Base-by-base conservation (phyloP, 1,140 invertebrate species). In the Microplitis mediator region DNA sequence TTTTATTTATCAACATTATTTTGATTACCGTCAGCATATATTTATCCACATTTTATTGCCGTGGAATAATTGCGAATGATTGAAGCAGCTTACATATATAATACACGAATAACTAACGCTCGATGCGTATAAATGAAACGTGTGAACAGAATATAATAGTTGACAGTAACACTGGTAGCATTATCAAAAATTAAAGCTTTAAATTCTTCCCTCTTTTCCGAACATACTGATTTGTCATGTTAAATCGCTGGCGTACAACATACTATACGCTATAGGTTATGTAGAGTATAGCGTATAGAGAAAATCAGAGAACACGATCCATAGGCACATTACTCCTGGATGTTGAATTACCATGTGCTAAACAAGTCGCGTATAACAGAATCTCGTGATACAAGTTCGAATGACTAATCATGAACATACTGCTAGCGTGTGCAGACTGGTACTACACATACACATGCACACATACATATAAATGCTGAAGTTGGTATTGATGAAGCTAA, bases 281-380 rank as follows among this genome's bases (percentile, higher is more conserved):
- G 23, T 23, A 2, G 23, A 23, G 23, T 23, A 23, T 23, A 23
- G 23, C 23, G 23, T 23, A 23, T 23, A 8, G 39, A 6, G 39
- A 8, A 45, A 45, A 45, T 45, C 39, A 45, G 39, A 45, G 39
- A 45, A 11, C 23, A 23, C 23, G 23, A 23, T 23, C 23, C 23
- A 23, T 23, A 23, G 35, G 39, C 61, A 35, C 61, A 65, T 50
- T 65, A 65, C 63, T 50, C 4, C 14, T 39, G 35, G 14, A 23
- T 39, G 63, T 65, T 39, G 36, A 11, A 65, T 65, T 65, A 65
- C 63, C 63, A 65, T 65, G 14, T 65, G 45, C 63, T 50, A 65
- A 65, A 65, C 36, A 65, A 65, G 35, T 62, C 60, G 34, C 31
- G 60, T 62, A 31, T 62, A 31, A 62, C 11, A 9, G 58, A 35